Evolutionary conservation across 2,888 invertebrate genomes (phyloP).

Genomic region (Vanessa cardui): DNA sequence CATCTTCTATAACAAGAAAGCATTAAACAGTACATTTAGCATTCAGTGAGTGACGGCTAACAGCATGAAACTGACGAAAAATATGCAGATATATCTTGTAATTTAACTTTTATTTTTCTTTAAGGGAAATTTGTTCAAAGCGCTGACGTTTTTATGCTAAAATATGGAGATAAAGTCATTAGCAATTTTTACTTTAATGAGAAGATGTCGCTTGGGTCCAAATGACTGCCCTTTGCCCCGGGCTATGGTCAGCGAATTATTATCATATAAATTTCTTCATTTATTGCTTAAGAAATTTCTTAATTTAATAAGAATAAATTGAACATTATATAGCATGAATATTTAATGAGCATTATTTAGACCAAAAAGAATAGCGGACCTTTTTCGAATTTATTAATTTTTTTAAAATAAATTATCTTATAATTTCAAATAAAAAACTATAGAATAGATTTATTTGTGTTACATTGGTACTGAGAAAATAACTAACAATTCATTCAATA

Average conservation of each 20-base stretch:
- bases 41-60: constrained; percentile 67
- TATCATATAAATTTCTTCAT: constrained; percentile 40
- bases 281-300: constrained; percentile 26
- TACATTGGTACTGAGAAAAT: no score
- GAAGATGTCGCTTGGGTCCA: constrained; percentile 63
- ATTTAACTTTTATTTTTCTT: constrained; percentile 60
- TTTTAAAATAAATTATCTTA: no score
- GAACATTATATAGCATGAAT: constrained; percentile 13
- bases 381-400: no score
- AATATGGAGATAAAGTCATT: constrained; percentile 79
- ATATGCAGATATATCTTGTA: constrained; percentile 73
- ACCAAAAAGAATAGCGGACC: no score
- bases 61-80: constrained; percentile 64
- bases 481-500: no score
- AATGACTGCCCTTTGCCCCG: constrained; percentile 52
- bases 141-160: constrained; percentile 77
- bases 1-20: constrained; percentile 47
- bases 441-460: no score
- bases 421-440: no score
- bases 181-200: constrained; percentile 72
- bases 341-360: constrained; percentile 7
- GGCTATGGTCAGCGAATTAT: constrained; percentile 66
- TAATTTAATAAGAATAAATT: constrained; percentile 19
- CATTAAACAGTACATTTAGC: constrained; percentile 58
- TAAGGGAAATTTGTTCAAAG: constrained; percentile 60